phyloP scores from a whole-genome alignment of 2,888 invertebrate species.

The Brachylomia viminalis region DNA sequence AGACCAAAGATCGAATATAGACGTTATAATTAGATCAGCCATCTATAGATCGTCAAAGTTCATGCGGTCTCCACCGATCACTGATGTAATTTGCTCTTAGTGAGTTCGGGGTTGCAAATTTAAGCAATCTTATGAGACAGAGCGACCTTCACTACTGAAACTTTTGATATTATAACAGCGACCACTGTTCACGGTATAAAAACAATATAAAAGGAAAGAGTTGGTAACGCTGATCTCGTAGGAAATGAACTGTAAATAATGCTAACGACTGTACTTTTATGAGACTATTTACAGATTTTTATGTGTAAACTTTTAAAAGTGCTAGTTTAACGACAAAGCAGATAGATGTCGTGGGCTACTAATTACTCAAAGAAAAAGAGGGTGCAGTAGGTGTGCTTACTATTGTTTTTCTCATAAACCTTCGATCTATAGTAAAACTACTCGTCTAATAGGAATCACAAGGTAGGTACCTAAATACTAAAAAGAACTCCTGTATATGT shows the following conservation, averaged over 20 bases:
- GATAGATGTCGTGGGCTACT: conserved; percentile 60
- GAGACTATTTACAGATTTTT: conserved; percentile 69
- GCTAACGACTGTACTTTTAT: conserved; percentile 63
- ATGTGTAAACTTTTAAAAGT: conserved; percentile 73
- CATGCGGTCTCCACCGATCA: conserved; percentile 27
- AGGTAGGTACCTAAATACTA: background rate
- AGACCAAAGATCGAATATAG: conserved; percentile 15
- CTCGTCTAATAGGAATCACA: background rate
- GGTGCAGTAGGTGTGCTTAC: background rate
- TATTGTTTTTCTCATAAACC: background rate
- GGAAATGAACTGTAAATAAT: conserved; percentile 68
- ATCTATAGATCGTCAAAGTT: conserved; percentile 31
- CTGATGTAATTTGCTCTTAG: conserved; percentile 41
- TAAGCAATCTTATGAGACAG: conserved; percentile 31
- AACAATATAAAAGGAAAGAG: conserved; percentile 10
- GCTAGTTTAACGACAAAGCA: no score
- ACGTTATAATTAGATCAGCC: conserved; percentile 42
- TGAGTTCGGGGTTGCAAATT: conserved; percentile 26
- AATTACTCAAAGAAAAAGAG: conserved; percentile 60
- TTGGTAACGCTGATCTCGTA: conserved; percentile 35
- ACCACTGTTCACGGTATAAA: background rate
- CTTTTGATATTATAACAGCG: conserved; percentile 7
- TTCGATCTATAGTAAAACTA: background rate
- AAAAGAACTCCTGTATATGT: background rate
- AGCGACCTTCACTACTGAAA: conserved; percentile 2